These are phyloP conservation scores for Megaceryle alcyon DNA, from an alignment of 2,797 vertebrate genomes.

Conservation along the genomic window DNA sequence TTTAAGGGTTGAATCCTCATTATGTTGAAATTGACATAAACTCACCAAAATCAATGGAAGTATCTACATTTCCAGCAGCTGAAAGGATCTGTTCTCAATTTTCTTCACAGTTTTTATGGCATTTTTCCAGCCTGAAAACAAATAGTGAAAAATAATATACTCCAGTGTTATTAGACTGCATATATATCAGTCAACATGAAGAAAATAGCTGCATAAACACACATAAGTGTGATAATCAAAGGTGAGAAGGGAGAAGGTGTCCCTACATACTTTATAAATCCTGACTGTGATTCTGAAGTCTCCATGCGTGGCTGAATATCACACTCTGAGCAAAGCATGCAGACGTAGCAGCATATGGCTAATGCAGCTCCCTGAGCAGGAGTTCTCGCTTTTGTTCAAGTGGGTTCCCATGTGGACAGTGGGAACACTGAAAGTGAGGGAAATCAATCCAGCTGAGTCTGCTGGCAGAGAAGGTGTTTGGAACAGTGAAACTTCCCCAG, in stretches of 20 bases:
- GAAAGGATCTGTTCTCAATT: constrained; percentile 55
- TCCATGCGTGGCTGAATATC: accelerated
- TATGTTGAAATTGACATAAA: constrained; percentile 24
- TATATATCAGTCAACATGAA: neutral
- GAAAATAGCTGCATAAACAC: constrained; percentile 24
- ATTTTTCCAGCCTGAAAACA: constrained; percentile 35
- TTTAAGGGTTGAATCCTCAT: constrained; percentile 12
- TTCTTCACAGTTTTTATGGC: constrained; percentile 18
- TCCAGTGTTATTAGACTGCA: neutral
- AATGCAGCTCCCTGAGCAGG: neutral
- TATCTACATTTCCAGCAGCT: constrained; percentile 47
- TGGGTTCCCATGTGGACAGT: neutral
- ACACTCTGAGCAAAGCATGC: neutral
- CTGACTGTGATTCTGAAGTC: neutral
- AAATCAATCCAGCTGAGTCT: neutral
- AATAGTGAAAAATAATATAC: constrained; percentile 23
- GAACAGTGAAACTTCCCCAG: neutral
- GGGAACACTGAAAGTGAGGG: constrained; percentile 2
- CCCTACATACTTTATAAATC: neutral
- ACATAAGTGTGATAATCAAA: neutral
- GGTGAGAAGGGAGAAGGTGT: constrained; percentile 1
- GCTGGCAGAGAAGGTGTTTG: neutral
- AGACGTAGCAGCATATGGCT: neutral
- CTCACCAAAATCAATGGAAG: neutral
- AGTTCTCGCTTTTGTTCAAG: neutral